Evolutionary conservation across 2,888 invertebrate genomes (phyloP), one percentile per base, ranked within the genome.

Genomic region (Ceramica pisi): DNA sequence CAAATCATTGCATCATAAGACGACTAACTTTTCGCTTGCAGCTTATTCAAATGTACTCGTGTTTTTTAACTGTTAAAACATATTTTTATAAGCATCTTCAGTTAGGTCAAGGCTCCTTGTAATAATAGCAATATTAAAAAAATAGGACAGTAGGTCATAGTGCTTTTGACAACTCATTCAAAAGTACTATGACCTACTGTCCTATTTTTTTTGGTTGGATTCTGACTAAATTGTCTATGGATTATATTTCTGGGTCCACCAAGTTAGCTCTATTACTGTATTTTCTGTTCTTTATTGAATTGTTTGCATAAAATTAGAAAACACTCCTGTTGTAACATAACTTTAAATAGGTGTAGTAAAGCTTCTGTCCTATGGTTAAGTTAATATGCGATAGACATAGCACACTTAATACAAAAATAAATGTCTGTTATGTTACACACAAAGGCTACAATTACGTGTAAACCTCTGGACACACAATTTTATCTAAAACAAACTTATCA

Each of bases 401-500:
- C 10, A 16, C 0, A 6, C 9, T 62, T 9, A 50, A 38, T 51
- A 53, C 51, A n/a, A 19, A 67, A 62, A 55, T 55, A 67, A 56
- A 68, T 19, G 50, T 48, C 16, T 10, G 46, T 26, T n/a, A n/a
- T n/a, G n/a, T n/a, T n/a, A 53, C 2, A n/a, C 14, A 23, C n/a
- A 68, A 35, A 56, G 23, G 19, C 55, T 38, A 71, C 8, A 46
- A 57, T 7, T 51, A 31, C 6, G 31, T 31, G 23, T n/a, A 53
- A 60, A 60, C 21, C 61, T 48, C 10, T 51, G 31, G 10, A 57
- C 3, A 71, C 44, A n/a, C 10, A 2, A 9, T n/a, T 35, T 55
- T 48, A 62, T 73, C 41, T 71, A 16, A 12, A 60, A n/a, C 19
- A 26, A 26, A 46, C 16, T 46, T 59, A 60, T 60, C 53, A 55